Evolutionary conservation across 1,140 invertebrate species (phyloP), one percentile per base, ranked within the genome.

Genomic region (Acromyrmex charruanus): DNA sequence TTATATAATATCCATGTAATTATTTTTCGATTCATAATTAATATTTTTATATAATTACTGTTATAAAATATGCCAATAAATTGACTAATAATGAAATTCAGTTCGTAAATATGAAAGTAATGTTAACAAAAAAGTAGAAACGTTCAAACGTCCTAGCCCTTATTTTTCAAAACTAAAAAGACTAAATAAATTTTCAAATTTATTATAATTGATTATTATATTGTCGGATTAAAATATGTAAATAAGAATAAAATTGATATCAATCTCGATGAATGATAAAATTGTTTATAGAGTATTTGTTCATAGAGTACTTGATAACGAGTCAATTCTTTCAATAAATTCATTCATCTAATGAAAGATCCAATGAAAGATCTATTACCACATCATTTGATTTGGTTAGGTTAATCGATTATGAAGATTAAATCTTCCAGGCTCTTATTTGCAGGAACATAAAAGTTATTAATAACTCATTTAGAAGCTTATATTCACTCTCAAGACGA

Each of bases 241-340:
- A 68, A 69, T 0, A 35, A 61, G 6, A 71, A 6, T 21, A 81
- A 44, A 35, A 12, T 77, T 28, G 39, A 49, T 65, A 80, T 82
- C 53, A 59, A 72, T 82, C 25, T 74, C 25, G 7, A 82, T 84
- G 4, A 2, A 74, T 31, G 69, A 74, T 75, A 51, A 74, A 49
- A 28, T 31, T 9, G 3, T 53, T 59, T 59, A 18, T 18, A 61
- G 14, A 31, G 25, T 84, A 18, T 31, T 61, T 61, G 21, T 81
- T 58, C 31, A 10, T 55, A 14, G 14, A 74, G 14, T 58, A 5
- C n/a, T 77, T 77, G 6, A 0, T 49, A 51, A 69, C 5, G 5
- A 68, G 2, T 65, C 5, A 16, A 49, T 28, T 21, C 31, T 79
- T 79, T 65, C 10, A 51, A 79, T 31, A 49, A 79, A 51, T 65